Conservation (phyloP, 2,113 vertebrate genomes). For the Rhinopomastus cyanomelas region DNA sequence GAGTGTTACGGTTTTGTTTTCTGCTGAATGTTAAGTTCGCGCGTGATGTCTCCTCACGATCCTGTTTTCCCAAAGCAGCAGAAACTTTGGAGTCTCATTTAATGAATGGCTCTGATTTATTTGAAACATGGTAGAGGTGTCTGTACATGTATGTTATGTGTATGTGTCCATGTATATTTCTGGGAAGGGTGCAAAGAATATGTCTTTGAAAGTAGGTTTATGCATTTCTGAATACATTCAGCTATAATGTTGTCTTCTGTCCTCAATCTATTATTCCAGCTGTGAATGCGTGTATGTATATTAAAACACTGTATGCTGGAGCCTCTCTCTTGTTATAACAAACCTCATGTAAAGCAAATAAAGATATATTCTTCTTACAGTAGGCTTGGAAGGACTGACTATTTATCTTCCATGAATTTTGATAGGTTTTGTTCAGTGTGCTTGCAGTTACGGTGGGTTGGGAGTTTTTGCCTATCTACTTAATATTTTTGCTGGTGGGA, state of each 20-base stretch:
- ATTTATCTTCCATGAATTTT: slow-evolving; percentile 53
- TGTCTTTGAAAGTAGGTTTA: slow-evolving; percentile 17
- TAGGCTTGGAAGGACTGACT: slow-evolving; percentile 14
- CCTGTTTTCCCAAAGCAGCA: slow-evolving; percentile 38
- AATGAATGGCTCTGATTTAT: background rate
- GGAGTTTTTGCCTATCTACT: background rate
- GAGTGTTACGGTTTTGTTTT: slow-evolving; percentile 8
- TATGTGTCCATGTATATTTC: background rate
- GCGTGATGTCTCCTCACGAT: background rate
- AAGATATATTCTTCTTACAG: slow-evolving; percentile 55
- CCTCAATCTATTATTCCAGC: slow-evolving; percentile 44
- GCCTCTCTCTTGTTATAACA: slow-evolving; percentile 38
- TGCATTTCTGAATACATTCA: slow-evolving; percentile 13
- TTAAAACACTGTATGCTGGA: background rate
- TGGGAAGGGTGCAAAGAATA: background rate
- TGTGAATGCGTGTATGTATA: background rate
- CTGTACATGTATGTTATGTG: background rate
- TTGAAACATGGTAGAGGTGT: background rate
- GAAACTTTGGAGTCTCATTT: slow-evolving; percentile 34
- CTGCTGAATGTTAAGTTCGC: slow-evolving; percentile 30
- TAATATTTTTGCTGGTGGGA: background rate
- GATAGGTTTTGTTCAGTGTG: slow-evolving; percentile 16
- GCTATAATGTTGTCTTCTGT: background rate
- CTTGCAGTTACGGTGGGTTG: background rate
- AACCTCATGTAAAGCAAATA: slow-evolving; percentile 26